Percentiles rank a stretch among this genome's conserved stretches.
Conservation (phyloP, 1,140 invertebrate species). For the Papilio machaon region DNA sequence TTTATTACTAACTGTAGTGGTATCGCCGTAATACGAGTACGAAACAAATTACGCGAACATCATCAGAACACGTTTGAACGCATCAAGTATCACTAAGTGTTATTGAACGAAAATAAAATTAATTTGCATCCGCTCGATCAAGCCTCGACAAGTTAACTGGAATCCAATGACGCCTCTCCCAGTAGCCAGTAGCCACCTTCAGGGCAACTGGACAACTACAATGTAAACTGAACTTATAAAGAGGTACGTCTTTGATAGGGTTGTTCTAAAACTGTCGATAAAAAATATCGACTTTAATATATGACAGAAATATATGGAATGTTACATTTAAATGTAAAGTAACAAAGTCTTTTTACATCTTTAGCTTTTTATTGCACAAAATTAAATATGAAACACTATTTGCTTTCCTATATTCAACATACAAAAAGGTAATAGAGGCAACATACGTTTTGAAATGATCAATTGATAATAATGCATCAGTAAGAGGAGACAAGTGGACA, state of each 20-base stretch:
- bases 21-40: background rate
- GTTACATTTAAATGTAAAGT: too few species aligned
- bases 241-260: background rate
- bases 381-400: too few species aligned
- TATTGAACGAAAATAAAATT: slow-evolving; percentile 39
- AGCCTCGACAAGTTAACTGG: slow-evolving; percentile 32
- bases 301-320: too few species aligned
- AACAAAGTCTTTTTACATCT: too few species aligned
- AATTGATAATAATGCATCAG: background rate
- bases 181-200: background rate
- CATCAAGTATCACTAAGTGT: slow-evolving; percentile 36
- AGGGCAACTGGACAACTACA: slow-evolving; percentile 27
- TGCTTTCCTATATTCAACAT: background rate
- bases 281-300: too few species aligned
- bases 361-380: too few species aligned
- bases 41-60: slow-evolving; percentile 14
- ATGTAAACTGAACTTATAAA: slow-evolving; percentile 16
- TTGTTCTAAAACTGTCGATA: background rate
- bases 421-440: background rate
- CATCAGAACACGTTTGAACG: slow-evolving; percentile 29
- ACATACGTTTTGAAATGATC: background rate
- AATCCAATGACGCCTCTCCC: slow-evolving; percentile 25
- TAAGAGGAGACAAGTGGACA: background rate
- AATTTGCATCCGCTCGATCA: slow-evolving; percentile 40
- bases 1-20: background rate